Evolutionary conservation across 2,888 invertebrate genomes (phyloP).

Genomic region (Conistra vaccinii): DNA sequence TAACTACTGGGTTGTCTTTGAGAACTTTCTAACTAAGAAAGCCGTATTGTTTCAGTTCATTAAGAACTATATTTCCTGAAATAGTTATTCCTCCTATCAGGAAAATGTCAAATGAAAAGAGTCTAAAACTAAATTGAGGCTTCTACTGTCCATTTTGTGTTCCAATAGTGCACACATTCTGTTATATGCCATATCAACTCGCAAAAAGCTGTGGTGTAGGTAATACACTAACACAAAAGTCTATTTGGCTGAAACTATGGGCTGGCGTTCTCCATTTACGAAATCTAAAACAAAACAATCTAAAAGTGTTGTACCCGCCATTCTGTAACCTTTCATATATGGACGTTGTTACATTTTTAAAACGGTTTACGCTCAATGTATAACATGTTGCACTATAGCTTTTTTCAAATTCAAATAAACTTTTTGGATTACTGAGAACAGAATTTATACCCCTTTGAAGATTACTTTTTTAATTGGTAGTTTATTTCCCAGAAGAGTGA

Average conservation of each 20-base stretch:
- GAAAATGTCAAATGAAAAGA: slow-evolving; percentile 5
- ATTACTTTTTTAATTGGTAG: neutral
- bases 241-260: slow-evolving; percentile 56
- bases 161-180: slow-evolving; percentile 22
- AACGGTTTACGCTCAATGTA: slow-evolving; percentile 38
- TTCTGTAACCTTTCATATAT: slow-evolving; percentile 51
- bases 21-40: neutral
- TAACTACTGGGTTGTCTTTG: slow-evolving; percentile 3
- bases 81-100: neutral
- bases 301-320: slow-evolving; percentile 46
- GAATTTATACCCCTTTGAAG: too few relatives aligned
- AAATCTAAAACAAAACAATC: slow-evolving; percentile 57
- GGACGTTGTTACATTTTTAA: slow-evolving; percentile 55
- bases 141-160: slow-evolving; percentile 1
- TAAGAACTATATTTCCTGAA: neutral
- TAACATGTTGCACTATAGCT: slow-evolving; percentile 14
- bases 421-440: neutral
- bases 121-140: slow-evolving; percentile 5
- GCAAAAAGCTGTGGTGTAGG: slow-evolving; percentile 27
- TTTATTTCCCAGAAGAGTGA: neutral
- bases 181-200: slow-evolving; percentile 22
- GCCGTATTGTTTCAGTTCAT: neutral
- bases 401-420: neutral
- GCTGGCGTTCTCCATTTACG: slow-evolving; percentile 48
- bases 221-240: slow-evolving; percentile 56